Percentiles rank a stretch among this genome's conserved stretches.
These are phyloP conservation scores for Neodiprion lecontei DNA, from an alignment of 1,140 invertebrate species.

Conservation along the genomic window DNA sequence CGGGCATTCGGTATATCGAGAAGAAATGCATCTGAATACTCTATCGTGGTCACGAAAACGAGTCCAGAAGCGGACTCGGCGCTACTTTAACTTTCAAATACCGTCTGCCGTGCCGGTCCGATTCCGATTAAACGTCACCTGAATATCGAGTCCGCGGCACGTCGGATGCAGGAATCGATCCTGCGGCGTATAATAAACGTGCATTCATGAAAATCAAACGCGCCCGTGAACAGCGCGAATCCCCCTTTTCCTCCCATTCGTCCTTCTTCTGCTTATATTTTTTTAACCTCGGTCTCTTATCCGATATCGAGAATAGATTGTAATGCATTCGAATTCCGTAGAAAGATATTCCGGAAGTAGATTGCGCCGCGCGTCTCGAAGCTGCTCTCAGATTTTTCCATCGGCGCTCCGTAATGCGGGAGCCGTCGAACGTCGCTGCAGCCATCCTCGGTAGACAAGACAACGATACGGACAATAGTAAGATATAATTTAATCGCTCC, in stretches of 20 bases:
- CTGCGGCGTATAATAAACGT: neutral
- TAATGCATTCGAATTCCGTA: too few species aligned
- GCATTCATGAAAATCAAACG: neutral
- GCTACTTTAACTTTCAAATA: constrained; percentile 51
- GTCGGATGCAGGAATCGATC: neutral
- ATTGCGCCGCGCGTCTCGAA: neutral
- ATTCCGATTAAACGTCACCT: neutral
- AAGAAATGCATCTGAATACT: constrained; percentile 16
- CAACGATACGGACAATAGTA: neutral
- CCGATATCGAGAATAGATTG: too few species aligned
- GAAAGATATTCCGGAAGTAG: neutral
- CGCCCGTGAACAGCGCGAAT: neutral
- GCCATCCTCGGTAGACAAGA: neutral
- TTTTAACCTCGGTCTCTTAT: too few species aligned
- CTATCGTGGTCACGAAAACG: neutral
- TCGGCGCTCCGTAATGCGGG: neutral
- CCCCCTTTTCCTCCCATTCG: neutral
- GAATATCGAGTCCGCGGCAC: neutral
- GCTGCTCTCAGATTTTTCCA: neutral
- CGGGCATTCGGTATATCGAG: neutral
- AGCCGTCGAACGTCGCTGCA: neutral
- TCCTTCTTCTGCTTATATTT: too few species aligned
- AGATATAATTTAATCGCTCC: neutral
- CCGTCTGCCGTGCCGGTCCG: constrained; percentile 28
- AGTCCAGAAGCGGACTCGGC: neutral